Evolutionary conservation across 2,888 invertebrate genomes (phyloP).

Genomic region (Leucophora obtusa): DNA sequence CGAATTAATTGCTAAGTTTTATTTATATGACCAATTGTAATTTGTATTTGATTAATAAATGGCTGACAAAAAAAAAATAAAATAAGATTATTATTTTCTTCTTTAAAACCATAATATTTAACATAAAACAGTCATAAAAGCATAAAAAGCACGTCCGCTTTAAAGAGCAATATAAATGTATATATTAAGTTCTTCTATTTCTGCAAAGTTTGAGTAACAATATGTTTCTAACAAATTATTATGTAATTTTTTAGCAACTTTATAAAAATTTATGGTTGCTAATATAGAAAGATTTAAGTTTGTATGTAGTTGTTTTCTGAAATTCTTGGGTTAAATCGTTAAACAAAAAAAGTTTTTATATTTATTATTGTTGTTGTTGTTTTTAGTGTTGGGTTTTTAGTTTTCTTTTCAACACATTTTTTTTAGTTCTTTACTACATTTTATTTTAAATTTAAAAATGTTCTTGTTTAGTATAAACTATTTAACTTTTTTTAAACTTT

Average conservation of each 20-base stretch:
- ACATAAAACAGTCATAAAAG: constrained; percentile 23
- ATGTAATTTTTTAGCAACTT: background rate
- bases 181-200: background rate
- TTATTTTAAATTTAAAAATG: background rate
- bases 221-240: constrained; percentile 23
- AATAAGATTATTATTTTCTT: too few species aligned
- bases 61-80: too few species aligned
- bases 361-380: background rate
- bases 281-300: background rate
- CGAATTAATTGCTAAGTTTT: too few species aligned
- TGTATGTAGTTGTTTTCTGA: background rate
- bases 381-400: background rate
- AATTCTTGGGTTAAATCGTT: background rate
- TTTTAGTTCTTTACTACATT: background rate
- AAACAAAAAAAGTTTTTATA: background rate
- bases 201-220: constrained; percentile 5
- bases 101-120: background rate
- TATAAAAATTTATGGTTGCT: background rate
- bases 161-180: constrained; percentile 27
- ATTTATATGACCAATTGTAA: too few species aligned
- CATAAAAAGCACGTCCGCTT: constrained; percentile 30
- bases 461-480: background rate
- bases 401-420: too few species aligned
- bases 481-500: background rate
- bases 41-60: too few species aligned